Evolutionary conservation across 2,113 vertebrate species (phyloP).

Genomic region (Orycteropus afer): DNA sequence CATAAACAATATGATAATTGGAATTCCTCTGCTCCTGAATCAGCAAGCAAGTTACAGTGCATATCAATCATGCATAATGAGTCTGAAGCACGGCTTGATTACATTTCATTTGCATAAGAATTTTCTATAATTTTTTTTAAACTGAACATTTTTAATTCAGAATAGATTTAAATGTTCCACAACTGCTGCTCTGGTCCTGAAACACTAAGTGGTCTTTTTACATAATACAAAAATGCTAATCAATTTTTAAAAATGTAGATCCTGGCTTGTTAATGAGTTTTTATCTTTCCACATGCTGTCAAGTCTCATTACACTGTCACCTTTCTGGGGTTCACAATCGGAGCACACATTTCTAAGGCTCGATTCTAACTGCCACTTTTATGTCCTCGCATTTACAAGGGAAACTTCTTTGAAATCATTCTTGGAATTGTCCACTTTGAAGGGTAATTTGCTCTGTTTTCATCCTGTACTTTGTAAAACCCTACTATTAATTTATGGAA

Average conservation of each 20-base stretch:
- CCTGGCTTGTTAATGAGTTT: slow-evolving; percentile 70
- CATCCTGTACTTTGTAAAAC: slow-evolving; percentile 31
- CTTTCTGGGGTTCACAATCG: slow-evolving; percentile 60
- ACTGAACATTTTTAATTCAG: slow-evolving; percentile 78
- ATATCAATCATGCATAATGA: slow-evolving; percentile 80
- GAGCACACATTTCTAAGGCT: slow-evolving; percentile 53
- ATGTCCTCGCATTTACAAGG: slow-evolving; percentile 54
- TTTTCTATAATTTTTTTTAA: slow-evolving; percentile 77
- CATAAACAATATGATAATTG: slow-evolving; percentile 72
- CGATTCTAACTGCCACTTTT: slow-evolving; percentile 66
- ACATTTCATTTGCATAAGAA: slow-evolving; percentile 82
- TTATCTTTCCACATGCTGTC: slow-evolving; percentile 72
- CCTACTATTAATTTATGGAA: slow-evolving; percentile 23
- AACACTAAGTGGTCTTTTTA: slow-evolving; percentile 76
- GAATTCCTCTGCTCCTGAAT: slow-evolving; percentile 73
- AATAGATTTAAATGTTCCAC: slow-evolving; percentile 72
- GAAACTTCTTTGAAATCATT: slow-evolving; percentile 61
- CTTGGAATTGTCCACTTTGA: slow-evolving; percentile 46
- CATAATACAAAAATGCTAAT: slow-evolving; percentile 79
- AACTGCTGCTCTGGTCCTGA: slow-evolving; percentile 56
- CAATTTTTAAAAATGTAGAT: slow-evolving; percentile 53
- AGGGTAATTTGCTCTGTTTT: slow-evolving; percentile 48
- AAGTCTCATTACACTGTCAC: slow-evolving; percentile 72
- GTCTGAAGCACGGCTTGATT: slow-evolving; percentile 77
- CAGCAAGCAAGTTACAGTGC: slow-evolving; percentile 77